Evolutionary conservation across 2,888 invertebrate genomes (phyloP).

Genomic region (Diabrotica balteata): DNA sequence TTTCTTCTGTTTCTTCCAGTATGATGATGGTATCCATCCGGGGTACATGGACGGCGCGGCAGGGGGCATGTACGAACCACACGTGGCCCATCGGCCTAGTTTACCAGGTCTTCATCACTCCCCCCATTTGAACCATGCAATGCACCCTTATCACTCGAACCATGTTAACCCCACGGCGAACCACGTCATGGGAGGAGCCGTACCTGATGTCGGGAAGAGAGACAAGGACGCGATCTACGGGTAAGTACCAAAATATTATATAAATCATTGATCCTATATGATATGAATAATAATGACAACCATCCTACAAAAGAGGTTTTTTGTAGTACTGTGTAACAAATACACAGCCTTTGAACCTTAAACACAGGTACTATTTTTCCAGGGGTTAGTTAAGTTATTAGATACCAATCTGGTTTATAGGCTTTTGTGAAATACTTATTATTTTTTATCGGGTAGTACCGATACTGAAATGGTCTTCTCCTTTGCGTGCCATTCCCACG

Average conservation of each 20-base stretch:
- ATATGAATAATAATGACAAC: too few species aligned
- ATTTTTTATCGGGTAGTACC: too few species aligned
- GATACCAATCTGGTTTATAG: too few species aligned
- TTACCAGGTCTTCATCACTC: slow-evolving; percentile 77
- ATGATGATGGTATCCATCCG: slow-evolving; percentile 92
- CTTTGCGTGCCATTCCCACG: too few species aligned
- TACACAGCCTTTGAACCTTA: too few species aligned
- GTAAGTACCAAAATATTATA: slow-evolving; percentile 67
- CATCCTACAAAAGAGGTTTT: too few species aligned
- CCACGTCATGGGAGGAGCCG: slow-evolving; percentile 82
- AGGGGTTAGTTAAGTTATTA: too few species aligned
- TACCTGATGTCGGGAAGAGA: slow-evolving; percentile 93
- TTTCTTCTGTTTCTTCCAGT: slow-evolving; percentile 66
- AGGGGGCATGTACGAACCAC: slow-evolving; percentile 77
- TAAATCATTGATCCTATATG: too few species aligned
- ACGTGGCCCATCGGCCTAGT: slow-evolving; percentile 71
- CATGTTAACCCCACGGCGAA: slow-evolving; percentile 72
- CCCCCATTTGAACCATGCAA: slow-evolving; percentile 80
- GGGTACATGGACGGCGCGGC: slow-evolving; percentile 85
- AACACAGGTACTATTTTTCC: too few species aligned
- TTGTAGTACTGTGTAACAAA: too few species aligned
- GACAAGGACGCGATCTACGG: slow-evolving; percentile 99
- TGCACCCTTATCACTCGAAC: slow-evolving; percentile 83
- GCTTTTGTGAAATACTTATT: too few species aligned
- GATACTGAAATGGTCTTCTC: too few species aligned